phyloP scores from a whole-genome alignment of 2,888 invertebrate species.

The Tolmerus cingulatus region DNA sequence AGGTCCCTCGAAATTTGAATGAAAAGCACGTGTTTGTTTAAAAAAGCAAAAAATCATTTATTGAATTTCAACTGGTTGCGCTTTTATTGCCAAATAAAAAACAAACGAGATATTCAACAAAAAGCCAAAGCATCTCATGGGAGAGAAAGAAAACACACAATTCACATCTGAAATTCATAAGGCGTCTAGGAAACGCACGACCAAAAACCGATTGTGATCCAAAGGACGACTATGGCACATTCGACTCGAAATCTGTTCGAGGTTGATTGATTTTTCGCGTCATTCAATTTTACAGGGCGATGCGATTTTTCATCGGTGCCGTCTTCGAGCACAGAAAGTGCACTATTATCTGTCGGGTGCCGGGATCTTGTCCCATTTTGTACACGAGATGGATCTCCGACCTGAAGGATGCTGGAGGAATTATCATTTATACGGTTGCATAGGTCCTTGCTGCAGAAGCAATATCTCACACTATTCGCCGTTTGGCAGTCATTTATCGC shows the following conservation, averaged over 20 bases:
- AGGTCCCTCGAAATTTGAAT: not conserved
- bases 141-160: not conserved
- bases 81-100: not conserved
- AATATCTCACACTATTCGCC: conserved; percentile 50
- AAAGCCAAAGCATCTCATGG: not conserved
- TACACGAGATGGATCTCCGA: not conserved
- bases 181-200: not conserved
- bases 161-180: not conserved
- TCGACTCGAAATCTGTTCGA: not conserved
- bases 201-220: not conserved
- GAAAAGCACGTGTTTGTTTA: not conserved
- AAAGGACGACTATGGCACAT: not conserved
- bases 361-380: not conserved
- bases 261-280: conserved; percentile 8
- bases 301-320: not conserved
- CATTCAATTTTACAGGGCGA: not conserved
- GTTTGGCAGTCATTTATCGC: conserved; percentile 50
- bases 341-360: not conserved
- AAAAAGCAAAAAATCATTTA: not conserved
- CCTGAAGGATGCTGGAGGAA: not conserved
- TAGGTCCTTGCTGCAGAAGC: conserved; percentile 49
- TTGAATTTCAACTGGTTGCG: not conserved
- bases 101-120: not conserved
- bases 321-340: not conserved
- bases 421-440: conserved; percentile 45